Evolutionary conservation across 2,797 vertebrate genomes (phyloP).

Genomic region (Acomys russatus): DNA sequence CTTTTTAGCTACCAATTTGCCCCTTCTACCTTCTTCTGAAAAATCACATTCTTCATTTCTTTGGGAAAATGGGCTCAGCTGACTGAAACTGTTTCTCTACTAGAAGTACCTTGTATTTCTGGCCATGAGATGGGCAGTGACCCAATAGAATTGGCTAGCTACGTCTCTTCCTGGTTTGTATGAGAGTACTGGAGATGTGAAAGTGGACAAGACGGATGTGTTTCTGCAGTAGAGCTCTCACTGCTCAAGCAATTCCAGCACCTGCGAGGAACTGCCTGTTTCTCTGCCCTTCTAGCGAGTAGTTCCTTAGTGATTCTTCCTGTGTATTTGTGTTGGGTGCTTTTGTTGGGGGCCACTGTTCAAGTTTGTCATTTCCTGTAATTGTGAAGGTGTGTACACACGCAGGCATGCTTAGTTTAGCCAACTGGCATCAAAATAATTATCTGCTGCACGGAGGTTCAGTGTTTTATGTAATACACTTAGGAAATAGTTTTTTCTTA

Average conservation of each 20-base stretch:
- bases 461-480: not conserved
- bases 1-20: not conserved
- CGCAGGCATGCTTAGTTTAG: not conserved
- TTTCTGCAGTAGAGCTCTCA: not conserved
- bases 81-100: not conserved
- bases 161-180: not conserved
- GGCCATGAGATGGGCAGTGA: not conserved
- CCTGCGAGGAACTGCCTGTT: not conserved
- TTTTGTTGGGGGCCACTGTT: not conserved
- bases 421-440: not conserved
- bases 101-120: not conserved
- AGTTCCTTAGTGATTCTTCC: not conserved
- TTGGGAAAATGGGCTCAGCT: not conserved
- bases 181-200: rapidly evolving
- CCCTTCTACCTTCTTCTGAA: not conserved
- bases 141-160: not conserved
- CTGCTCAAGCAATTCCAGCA: rapidly evolving
- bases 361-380: not conserved
- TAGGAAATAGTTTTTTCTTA: not conserved
- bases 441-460: not conserved
- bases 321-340: not conserved
- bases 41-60: not conserved
- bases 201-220: not conserved
- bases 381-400: too few species aligned
- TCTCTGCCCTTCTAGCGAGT: not conserved